phyloP scores from a whole-genome alignment of 2,888 invertebrate species.

The Meandrusa payeni region DNA sequence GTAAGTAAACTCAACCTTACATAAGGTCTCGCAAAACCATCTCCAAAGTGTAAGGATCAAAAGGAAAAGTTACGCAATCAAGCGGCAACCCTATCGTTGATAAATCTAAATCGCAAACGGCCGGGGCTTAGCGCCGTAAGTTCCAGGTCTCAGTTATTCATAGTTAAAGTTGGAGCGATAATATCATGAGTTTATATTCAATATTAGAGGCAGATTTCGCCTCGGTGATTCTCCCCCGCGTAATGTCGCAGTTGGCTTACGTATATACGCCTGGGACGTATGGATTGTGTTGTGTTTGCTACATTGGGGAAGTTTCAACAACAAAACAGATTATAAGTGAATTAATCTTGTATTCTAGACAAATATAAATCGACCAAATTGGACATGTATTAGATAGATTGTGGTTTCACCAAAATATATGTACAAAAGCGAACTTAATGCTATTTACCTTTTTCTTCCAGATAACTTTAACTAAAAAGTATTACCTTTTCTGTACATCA shows the following conservation, averaged over 20 bases:
- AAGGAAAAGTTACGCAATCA: slow-evolving; percentile 23
- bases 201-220: slow-evolving; percentile 34
- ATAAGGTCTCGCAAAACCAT: slow-evolving; percentile 12
- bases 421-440: too few relatives aligned
- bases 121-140: slow-evolving; percentile 14
- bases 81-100: slow-evolving; percentile 22
- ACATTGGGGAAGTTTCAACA: slow-evolving; percentile 4
- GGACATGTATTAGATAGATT: too few relatives aligned
- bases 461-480: too few relatives aligned
- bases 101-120: slow-evolving; percentile 23
- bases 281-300: slow-evolving; percentile 3
- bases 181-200: slow-evolving; percentile 33
- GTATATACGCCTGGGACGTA: slow-evolving; percentile 3
- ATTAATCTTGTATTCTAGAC: too few relatives aligned
- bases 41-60: slow-evolving; percentile 9
- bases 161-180: slow-evolving; percentile 35
- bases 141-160: slow-evolving; percentile 32
- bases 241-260: slow-evolving; percentile 5
- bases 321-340: neutral
- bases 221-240: slow-evolving; percentile 19
- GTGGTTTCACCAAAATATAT: too few relatives aligned
- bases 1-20: slow-evolving; percentile 13
- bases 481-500: too few relatives aligned
- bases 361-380: too few relatives aligned
- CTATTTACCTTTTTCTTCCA: too few relatives aligned